Conservation (phyloP, 2,113 vertebrate species). For the Oncorhynchus keta region DNA sequence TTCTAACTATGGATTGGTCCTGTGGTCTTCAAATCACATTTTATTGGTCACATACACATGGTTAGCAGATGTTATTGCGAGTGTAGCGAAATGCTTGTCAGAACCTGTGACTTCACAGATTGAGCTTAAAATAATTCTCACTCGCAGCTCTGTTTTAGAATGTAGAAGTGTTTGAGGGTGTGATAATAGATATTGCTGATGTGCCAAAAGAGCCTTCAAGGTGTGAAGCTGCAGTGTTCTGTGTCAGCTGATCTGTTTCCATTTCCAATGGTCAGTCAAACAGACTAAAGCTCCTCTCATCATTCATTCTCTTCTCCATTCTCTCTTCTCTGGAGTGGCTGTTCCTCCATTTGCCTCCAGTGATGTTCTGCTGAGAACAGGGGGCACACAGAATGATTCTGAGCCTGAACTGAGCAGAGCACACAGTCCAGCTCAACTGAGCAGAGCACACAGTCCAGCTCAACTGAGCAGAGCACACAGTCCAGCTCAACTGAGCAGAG, state of each 20-base stretch:
- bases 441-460: no score
- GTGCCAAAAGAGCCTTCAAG: constrained; percentile 26
- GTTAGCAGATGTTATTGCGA: no score
- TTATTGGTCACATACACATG: no score
- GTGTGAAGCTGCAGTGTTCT: constrained; percentile 33
- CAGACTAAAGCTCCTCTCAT: neutral
- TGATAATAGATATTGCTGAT: constrained; percentile 10
- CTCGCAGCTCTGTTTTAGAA: constrained; percentile 19
- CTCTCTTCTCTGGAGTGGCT: neutral
- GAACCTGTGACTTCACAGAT: constrained; percentile 19
- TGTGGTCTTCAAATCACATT: constrained; percentile 1
- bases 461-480: no score
- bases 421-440: no score
- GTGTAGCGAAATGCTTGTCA: no score
- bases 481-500: no score
- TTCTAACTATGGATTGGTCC: neutral
- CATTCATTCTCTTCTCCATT: neutral
- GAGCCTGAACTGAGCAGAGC: neutral
- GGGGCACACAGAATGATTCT: neutral
- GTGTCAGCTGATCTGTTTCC: constrained; percentile 16
- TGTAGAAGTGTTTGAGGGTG: constrained; percentile 35
- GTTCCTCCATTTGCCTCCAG: neutral
- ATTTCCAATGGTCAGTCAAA: neutral
- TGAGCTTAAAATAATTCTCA: constrained; percentile 45
- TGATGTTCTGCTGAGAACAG: neutral